Base-by-base conservation (phyloP, 1,140 invertebrate genomes). In the Drosophila teissieri region DNA sequence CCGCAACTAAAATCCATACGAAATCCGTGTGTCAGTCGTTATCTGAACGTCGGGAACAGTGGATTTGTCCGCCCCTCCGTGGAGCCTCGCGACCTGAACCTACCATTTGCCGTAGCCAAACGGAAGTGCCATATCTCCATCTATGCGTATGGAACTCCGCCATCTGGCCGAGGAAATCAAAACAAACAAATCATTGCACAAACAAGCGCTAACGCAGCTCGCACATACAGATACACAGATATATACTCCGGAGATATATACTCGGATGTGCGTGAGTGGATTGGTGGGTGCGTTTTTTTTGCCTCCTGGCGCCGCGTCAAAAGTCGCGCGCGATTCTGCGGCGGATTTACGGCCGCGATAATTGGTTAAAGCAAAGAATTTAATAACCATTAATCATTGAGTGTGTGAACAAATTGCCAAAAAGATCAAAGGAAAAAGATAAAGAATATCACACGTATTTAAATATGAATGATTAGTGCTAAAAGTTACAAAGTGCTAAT, bases 31-130 rank as follows among this genome's bases (percentile, higher is more conserved):
- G 65, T 76, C 81, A 85, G 79, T 86, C 78, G 79, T 86, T 86
- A 86, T 86, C 83, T 88, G 83, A 88, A 86, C 83, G 74, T 77
- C 74, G 84, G 56, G 69, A 63, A 69, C 60, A 78, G 78, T 78
- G 56, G 63, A 69, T 61, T 49, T 34, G n/a, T 36, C 14, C 22
- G 36, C n/a, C 46, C 55, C 48, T 34, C 27, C 48, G 48, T 51
- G 48, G 48, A 51, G 48, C 48, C 3, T 17, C 48, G 46, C 46
- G 46, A 49, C n/a, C 24, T 31, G 12, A 49, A 49, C 24, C 4
- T 45, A 12, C 1, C 8, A 19, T 45, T 19, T 45, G 19, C 42
- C 42, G 42, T 17, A 45, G 42, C 31, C 31, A 31, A 31, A 10
- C 31, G 31, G 31, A 31, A 31, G 31, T 31, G 31, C 31, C 40